Evolutionary conservation across 1,140 invertebrate species (phyloP).

Genomic region (Trichoplusia ni): DNA sequence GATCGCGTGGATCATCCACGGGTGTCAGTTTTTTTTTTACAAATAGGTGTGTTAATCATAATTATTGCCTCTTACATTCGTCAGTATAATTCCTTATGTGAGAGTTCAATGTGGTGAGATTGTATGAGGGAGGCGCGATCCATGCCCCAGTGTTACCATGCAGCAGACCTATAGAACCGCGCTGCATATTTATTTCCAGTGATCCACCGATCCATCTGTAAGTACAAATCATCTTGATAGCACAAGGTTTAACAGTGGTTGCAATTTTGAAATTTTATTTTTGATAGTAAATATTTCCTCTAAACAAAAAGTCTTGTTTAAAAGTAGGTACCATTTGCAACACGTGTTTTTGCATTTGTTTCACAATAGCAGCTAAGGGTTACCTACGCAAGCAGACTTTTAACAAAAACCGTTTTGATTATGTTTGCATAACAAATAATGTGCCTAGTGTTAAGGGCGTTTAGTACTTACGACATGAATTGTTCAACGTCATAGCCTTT

Average conservation of each 20-base stretch:
- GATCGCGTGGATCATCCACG: no score
- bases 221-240: background rate
- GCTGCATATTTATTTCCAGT: conserved; percentile 81
- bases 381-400: no score
- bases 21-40: no score
- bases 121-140: conserved; percentile 76
- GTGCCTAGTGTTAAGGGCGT: background rate
- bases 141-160: conserved; percentile 82
- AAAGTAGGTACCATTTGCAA: no score
- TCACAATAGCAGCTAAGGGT: no score
- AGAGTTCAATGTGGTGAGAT: conserved; percentile 62
- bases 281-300: no score
- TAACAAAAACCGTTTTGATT: no score
- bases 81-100: conserved; percentile 65
- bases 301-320: no score
- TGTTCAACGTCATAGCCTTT: conserved; percentile 78
- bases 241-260: background rate
- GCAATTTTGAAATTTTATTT: background rate
- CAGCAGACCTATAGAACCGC: conserved; percentile 82
- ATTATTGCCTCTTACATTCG: conserved; percentile 57
- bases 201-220: conserved; percentile 64
- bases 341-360: no score
- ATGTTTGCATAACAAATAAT: conserved; percentile 19
- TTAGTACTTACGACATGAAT: conserved; percentile 81
- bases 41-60: no score